phyloP scores from a whole-genome alignment of 2,113 vertebrate species.

The Chlamydotis undulata region DNA sequence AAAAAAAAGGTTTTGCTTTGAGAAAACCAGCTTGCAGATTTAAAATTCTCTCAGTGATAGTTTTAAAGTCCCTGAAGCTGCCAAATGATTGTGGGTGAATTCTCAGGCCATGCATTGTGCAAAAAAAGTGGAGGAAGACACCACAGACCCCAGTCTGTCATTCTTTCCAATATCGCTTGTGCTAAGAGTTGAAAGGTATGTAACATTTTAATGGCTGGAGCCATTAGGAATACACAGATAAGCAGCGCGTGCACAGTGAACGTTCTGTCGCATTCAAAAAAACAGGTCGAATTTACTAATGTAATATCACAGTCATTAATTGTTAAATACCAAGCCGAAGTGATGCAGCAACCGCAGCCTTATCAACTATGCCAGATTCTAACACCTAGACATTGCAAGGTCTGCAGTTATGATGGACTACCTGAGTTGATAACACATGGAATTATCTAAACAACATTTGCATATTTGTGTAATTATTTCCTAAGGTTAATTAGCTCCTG shows the following conservation, averaged over 20 bases:
- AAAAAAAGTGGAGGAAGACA: background rate
- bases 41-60: background rate
- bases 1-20: background rate
- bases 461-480: constrained; percentile 99
- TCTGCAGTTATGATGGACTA: constrained; percentile 89
- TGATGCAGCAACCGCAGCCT: constrained; percentile 70
- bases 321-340: constrained; percentile 74
- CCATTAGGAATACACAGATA: constrained; percentile 52
- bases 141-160: background rate
- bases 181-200: background rate
- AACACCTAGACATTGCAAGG: constrained; percentile 75
- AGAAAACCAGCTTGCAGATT: background rate
- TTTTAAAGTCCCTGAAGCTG: background rate
- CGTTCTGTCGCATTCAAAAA: constrained; percentile 39
- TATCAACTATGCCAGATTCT: constrained; percentile 81
- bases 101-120: background rate
- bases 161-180: background rate
- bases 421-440: constrained; percentile 86
- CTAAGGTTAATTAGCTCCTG: constrained; percentile 97
- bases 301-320: constrained; percentile 73
- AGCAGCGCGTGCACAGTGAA: constrained; percentile 33
- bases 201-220: constrained; percentile 25
- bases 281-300: constrained; percentile 64
- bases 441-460: constrained; percentile 98
- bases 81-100: background rate